Evolutionary conservation across 2,113 vertebrate species (phyloP).

Genomic region (Saccopteryx leptura): DNA sequence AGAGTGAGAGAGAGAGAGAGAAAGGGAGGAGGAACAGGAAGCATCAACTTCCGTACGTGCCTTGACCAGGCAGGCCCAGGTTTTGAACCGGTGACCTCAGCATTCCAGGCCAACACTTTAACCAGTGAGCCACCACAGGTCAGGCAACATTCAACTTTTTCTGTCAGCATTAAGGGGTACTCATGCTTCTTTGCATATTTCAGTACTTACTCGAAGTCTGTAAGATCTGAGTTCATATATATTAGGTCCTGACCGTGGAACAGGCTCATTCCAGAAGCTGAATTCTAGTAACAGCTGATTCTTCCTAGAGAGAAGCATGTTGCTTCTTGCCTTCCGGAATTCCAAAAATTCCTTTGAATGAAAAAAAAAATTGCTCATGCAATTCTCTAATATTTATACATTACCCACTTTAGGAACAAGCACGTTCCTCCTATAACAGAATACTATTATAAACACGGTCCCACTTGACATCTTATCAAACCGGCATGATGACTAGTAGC

Average conservation of each 20-base stretch:
- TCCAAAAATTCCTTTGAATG: constrained; percentile 92
- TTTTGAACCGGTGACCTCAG: too few relatives aligned
- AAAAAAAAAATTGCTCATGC: not conserved
- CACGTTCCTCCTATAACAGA: not conserved
- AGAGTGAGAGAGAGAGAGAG: too few relatives aligned
- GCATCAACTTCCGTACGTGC: too few relatives aligned
- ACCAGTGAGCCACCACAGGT: too few relatives aligned
- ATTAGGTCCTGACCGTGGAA: constrained; percentile 94
- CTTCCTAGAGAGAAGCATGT: constrained; percentile 97
- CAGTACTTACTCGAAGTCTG: constrained; percentile 94
- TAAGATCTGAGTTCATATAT: constrained; percentile 98
- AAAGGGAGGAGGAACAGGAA: too few relatives aligned
- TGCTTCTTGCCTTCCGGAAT: constrained; percentile 94
- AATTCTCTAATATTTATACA: not conserved
- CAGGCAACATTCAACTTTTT: not conserved
- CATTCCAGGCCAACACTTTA: too few relatives aligned
- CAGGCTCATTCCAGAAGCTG: constrained; percentile 98
- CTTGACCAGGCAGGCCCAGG: too few relatives aligned
- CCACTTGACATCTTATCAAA: not conserved
- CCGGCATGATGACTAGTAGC: not conserved
- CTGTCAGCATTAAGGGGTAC: not conserved
- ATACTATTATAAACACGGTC: not conserved
- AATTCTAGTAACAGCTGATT: constrained; percentile 98
- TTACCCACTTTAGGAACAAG: not conserved
- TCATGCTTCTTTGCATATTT: not conserved